phyloP scores from a whole-genome alignment of 2,888 invertebrate species.

The Julus scandinavius region DNA sequence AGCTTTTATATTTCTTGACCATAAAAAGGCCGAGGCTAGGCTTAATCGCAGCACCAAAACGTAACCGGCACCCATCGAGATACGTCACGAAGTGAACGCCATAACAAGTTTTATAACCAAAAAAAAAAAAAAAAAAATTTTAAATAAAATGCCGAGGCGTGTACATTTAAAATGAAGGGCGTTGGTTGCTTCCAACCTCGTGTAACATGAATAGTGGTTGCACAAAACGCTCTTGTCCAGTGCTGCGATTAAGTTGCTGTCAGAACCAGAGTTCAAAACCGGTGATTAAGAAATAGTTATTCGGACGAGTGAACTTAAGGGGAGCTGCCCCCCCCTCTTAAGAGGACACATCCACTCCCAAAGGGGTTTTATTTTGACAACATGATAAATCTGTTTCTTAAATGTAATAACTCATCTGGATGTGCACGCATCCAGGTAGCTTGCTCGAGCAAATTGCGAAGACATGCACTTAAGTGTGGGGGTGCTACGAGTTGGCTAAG shows the following conservation, averaged over 20 bases:
- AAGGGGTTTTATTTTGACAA: neutral
- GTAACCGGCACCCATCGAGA: too few species aligned
- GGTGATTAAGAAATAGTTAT: neutral
- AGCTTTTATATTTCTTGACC: neutral
- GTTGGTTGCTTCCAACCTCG: neutral
- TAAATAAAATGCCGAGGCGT: neutral
- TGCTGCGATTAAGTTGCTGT: neutral
- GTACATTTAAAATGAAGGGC: neutral
- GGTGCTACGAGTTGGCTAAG: too few species aligned
- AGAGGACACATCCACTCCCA: neutral
- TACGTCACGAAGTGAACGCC: neutral
- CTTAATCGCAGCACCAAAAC: neutral
- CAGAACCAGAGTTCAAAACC: neutral
- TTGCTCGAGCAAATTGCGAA: neutral
- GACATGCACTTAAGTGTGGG: too few species aligned
- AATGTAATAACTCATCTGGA: neutral
- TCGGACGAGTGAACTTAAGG: neutral
- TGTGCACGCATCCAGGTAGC: neutral
- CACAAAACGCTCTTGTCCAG: too few species aligned
- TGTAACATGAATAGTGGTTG: neutral
- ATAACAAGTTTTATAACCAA: neutral
- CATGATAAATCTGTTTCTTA: neutral
- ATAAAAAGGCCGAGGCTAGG: constrained; percentile 1
- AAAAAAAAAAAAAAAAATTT: neutral
- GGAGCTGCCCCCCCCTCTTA: neutral